Base-by-base conservation (phyloP, 2,797 vertebrate genomes). In the Karalla daura region DNA sequence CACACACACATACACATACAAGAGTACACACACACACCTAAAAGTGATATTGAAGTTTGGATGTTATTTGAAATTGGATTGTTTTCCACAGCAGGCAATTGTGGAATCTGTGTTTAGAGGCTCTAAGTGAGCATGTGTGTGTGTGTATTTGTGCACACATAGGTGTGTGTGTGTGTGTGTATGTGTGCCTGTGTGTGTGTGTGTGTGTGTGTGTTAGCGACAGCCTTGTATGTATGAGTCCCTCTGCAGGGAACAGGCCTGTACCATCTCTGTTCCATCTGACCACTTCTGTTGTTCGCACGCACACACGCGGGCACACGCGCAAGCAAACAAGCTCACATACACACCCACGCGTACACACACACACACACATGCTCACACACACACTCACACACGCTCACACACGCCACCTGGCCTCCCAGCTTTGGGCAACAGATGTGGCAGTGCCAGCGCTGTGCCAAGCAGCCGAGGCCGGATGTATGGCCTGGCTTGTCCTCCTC, bases 391-490 rank as follows among this genome's bases (percentile, higher is more conserved):
- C 40, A 60, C 14, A 43, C 65, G 74, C 60, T 75, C 71, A 90
- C 85, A 83, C 81, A 82, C 85, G 52, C 93, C 94, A 93, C 93
- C 94, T 94, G 93, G 88, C 89, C 91, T 90, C 90, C 86, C 92
- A 94, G 93, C 91, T 94, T 94, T 94, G 91, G 90, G 92, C 93
- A 93, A 91, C 94, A 94, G 93, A 94, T 94, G 93, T 94, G 93
- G 92, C 88, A 86, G 81, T 91, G 87, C 86, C 86, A 84, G 87
- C 33, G 79, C 86, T 74, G 87, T 93, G 93, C 92, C 93, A 93
- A 94, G 89, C 91, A 88, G 89, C 90, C 92, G 81, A 88, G 88
- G 84, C 91, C 85, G 92, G 92, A 94, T 93, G 91, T 92, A 94
- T 92, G 92, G 92, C 91, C 90, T 87, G 89, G 91, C 87, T 86